These are phyloP conservation scores for Globodera rostochiensis DNA, from an alignment of 1,140 invertebrate species.

Conservation along the genomic window DNA sequence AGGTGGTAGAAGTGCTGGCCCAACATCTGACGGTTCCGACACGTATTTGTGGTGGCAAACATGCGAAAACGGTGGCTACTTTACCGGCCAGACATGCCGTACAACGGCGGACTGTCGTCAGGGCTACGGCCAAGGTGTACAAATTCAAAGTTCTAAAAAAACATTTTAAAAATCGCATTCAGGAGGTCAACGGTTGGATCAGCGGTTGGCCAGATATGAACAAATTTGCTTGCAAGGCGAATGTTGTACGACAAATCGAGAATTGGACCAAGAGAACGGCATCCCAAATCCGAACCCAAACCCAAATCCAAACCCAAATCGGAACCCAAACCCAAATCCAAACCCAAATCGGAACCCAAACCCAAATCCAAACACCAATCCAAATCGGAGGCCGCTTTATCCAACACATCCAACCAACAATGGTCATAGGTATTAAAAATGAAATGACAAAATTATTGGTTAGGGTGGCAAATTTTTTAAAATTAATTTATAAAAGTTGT, in stretches of 20 bases:
- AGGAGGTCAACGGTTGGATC: neutral
- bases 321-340: neutral
- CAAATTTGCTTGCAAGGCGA: slow-evolving; percentile 7
- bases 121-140: neutral
- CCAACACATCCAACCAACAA: neutral
- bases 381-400: neutral
- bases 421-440: neutral
- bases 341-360: neutral
- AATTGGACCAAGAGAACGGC: neutral
- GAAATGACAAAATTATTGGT: too few species aligned
- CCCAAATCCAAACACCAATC: neutral
- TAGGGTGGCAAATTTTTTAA: neutral
- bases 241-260: slow-evolving; percentile 1
- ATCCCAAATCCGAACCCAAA: neutral
- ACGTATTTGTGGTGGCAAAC: slow-evolving; percentile 5
- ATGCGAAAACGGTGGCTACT: slow-evolving; percentile 16
- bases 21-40: neutral
- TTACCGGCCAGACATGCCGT: slow-evolving; percentile 2
- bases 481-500: neutral
- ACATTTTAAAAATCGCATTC: neutral
- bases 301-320: neutral
- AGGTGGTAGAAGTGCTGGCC: neutral
- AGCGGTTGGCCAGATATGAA: neutral
- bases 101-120: slow-evolving; percentile 1
- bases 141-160: neutral